A percentile compares a stretch with the other conserved stretches of the same genome.
Conservation (phyloP, 2,113 vertebrate genomes). For the Acinonyx jubatus region DNA sequence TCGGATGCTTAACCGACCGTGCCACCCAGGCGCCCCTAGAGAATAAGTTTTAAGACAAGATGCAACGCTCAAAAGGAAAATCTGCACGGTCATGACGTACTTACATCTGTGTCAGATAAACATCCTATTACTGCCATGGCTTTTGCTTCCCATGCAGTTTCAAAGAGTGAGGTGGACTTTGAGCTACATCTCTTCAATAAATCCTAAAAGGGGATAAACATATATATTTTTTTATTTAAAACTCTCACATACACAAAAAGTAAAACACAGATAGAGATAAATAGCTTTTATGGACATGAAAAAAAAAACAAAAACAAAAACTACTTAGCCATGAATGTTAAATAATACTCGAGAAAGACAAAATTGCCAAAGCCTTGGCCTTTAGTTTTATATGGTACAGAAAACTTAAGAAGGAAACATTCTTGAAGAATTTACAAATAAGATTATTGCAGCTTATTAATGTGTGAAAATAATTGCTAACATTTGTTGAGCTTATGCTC, state of each 20-base stretch:
- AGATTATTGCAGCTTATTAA: background rate
- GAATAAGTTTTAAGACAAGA: background rate
- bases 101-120: slow-evolving; percentile 92
- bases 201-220: slow-evolving; percentile 86
- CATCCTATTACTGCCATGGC: slow-evolving; percentile 93
- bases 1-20: too few relatives aligned
- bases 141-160: slow-evolving; percentile 96
- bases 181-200: slow-evolving; percentile 92
- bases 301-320: background rate
- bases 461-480: background rate
- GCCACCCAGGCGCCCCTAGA: background rate
- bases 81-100: slow-evolving; percentile 61
- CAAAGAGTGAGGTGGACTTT: slow-evolving; percentile 92
- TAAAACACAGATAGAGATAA: background rate
- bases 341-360: background rate
- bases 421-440: background rate
- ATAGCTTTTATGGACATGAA: background rate
- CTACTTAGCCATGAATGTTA: background rate
- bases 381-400: background rate
- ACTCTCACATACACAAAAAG: background rate
- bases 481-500: background rate
- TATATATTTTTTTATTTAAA: background rate
- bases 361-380: background rate
- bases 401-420: background rate
- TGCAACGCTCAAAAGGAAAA: background rate